Base-by-base conservation (phyloP, 2,113 vertebrate genomes). In the Gambusia affinis region DNA sequence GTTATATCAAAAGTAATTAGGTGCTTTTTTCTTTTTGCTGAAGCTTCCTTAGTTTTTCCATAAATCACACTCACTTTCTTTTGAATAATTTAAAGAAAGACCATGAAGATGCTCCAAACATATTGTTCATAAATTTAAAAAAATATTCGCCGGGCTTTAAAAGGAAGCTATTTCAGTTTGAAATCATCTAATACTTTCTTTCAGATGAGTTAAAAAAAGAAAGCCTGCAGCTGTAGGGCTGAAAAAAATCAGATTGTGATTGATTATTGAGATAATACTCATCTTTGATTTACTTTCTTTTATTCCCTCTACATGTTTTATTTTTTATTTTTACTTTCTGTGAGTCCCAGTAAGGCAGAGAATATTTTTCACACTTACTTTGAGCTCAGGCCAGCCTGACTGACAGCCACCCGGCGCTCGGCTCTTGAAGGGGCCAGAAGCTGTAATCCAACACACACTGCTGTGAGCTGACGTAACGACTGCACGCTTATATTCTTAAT, bases 391-490 rank as follows among this genome's bases (percentile, higher is more conserved):
- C 24, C 60, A 0, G 54, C 69, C 79, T 76, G 86, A 87, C 82
- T 85, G 86, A 85, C 82, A 67, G 86, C 29, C 14, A 19, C 44
- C 44, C 60, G 33, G 72, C 27, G 70, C 84, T 75, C 12, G 74
- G 81, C 73, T 86, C 81, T 85, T 79, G 30, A 11, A 82, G 75
- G 80, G 64, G 28, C 73, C 69, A 87, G 78, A 63, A 68, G 69
- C 83, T 76, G 72, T 84, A 85, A 90, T 88, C 85, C 82, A 78
- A 63, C 80, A 47, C 82, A 73, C 80, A 72, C 87, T 65, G 1
- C 68, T 61, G 57, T 71, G 86, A 88, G 75, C 85, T 85, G 77
- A 81, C 64, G 74, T 73, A 22, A 76, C 27, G 15, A 28, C 82
- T 80, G 44, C 74, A 67, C 70, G 76, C 72, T 67, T 74, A 15